A percentile compares a stretch with the other conserved stretches of the same genome.
Evolutionary conservation across 2,113 vertebrate species (phyloP).

Genomic region (Apodemus speciosus): DNA sequence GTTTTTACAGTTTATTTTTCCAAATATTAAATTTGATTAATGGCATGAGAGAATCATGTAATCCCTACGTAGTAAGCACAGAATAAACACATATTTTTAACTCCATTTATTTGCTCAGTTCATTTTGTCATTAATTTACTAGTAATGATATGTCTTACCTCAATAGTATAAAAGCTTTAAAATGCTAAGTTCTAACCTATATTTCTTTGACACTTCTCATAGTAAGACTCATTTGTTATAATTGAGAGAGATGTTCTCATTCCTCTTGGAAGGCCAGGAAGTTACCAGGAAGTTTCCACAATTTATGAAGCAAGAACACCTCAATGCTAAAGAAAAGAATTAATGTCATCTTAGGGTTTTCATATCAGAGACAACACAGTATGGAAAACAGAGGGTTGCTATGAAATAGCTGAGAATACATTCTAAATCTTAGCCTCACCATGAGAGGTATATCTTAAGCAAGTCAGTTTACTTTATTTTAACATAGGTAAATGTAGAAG

Average conservation of each 20-base stretch:
- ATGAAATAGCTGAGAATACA: neutral
- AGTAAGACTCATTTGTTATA: neutral
- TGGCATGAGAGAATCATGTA: neutral
- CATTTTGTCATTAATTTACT: neutral
- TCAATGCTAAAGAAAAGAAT: neutral
- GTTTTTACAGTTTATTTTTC: neutral
- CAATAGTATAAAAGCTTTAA: neutral
- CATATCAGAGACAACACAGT: neutral
- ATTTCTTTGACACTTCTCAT: neutral
- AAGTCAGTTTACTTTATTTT: neutral
- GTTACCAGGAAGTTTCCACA: conserved; percentile 6
- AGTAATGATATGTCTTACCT: neutral
- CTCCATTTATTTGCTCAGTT: neutral
- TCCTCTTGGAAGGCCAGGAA: conserved; percentile 5
- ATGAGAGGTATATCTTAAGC: neutral
- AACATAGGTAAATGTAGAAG: neutral
- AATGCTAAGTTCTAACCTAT: neutral
- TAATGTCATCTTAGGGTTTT: neutral
- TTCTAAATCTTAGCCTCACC: neutral
- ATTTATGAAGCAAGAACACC: neutral
- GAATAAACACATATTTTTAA: conserved; percentile 28
- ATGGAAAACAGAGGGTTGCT: neutral
- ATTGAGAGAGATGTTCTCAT: neutral
- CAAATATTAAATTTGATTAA: neutral
- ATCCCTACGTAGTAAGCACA: neutral